Evolutionary conservation across 2,797 vertebrate species (phyloP).

Genomic region (Podarcis lilfordi): DNA sequence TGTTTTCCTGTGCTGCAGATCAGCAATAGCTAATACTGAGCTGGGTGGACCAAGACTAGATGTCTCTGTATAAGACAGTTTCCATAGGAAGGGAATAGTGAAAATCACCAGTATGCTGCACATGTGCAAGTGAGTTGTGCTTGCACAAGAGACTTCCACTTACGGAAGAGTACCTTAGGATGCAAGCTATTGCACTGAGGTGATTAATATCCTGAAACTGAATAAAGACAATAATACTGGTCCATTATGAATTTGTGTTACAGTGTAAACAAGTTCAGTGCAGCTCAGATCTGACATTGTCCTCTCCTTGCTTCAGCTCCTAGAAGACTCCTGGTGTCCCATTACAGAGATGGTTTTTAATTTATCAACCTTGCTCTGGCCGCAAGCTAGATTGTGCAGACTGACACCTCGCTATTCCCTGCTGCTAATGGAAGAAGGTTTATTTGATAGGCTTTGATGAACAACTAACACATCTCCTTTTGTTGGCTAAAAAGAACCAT

Average conservation of each 20-base stretch:
- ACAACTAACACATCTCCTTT: not conserved
- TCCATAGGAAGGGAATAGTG: not conserved
- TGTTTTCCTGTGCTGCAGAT: no score
- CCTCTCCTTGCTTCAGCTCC: not conserved
- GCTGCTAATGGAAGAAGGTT: not conserved
- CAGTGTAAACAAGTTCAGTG: not conserved
- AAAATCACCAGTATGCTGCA: not conserved
- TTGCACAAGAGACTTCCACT: not conserved
- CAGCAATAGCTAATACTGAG: no score
- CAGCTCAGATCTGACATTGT: not conserved
- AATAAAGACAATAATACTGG: not conserved
- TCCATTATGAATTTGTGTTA: no score
- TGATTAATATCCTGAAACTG: no score
- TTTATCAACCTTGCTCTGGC: not conserved
- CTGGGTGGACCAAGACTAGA: no score
- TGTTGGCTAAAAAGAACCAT: slow-evolving; percentile 5
- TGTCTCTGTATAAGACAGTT: no score
- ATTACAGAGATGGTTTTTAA: not conserved
- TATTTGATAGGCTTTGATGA: not conserved
- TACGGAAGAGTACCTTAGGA: not conserved
- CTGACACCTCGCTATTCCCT: not conserved
- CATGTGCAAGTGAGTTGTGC: not conserved
- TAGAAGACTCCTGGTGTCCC: not conserved
- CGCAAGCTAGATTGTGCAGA: not conserved
- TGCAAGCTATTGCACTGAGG: not conserved